Base-by-base conservation (phyloP, 2,113 vertebrate species). In the Clarias gariepinus region DNA sequence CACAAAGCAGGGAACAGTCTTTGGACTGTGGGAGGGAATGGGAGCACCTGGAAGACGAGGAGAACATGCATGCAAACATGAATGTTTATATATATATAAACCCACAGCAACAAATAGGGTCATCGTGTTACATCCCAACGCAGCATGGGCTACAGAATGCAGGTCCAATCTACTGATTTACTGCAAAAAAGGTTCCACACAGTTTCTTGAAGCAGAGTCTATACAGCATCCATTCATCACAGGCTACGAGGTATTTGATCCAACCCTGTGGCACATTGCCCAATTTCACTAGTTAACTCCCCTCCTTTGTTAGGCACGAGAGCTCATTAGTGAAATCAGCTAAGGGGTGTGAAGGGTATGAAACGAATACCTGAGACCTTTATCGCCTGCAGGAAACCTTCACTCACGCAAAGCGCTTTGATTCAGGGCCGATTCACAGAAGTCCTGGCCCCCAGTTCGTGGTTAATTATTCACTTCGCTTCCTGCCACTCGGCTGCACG, bases 301-400 rank as follows among this genome's bases (percentile, higher is more conserved):
- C 74, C 18, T 68, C 76, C 74, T 55, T 79, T 84, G 83, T 84
- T 36, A 64, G 41, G 61, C 15, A 55, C 16, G 63, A 85, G 77
- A 86, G 78, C 85, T 61, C 78, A 71, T 86, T 86, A 86, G 77
- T 86, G 78, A 86, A 86, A 81, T 86, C 77, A 52, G 21, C 33
- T 60, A 47, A 8, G 18, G 55, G 79, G 79, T 82, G 79, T 71
- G 68, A 81, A 86, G 85, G 36, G 25, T 74, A 76, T 76, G 36
- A 82, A 87, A 87, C 58, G 60, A 66, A 77, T 61, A 53, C 69
- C 79, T 58, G n/a, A 33, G 16, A 66, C 55, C 79, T 69, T 86
- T 36, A 55, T 82, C 19, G 55, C 71, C 41, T 19, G 13, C 30
- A 74, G n/a, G 82, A 83, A 86, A 80, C 47, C 80, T 76, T 74